Evolutionary conservation across 2,888 invertebrate genomes (phyloP), one percentile per base, ranked within the genome.

Genomic region (Rotaria socialis): DNA sequence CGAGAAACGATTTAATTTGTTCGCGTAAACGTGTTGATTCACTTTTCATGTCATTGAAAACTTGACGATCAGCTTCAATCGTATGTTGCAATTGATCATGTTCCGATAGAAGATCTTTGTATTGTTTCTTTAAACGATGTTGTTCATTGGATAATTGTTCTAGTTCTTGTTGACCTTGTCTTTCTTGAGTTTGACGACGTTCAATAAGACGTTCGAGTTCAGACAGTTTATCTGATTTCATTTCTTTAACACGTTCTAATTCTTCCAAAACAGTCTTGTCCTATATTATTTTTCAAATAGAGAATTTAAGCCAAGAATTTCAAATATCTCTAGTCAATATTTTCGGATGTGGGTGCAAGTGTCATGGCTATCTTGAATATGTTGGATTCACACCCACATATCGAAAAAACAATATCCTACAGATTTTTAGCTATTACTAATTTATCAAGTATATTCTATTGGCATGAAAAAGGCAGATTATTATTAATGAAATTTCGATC

Each of bases 181-280:
- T 47, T 47, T 80, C 75, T 80, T 80, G 75, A 24, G 47, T 24
- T 47, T 47, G 47, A 24, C 47, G 41, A 22, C 75, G 75, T 47
- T 80, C 75, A 47, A 47, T 47, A 6, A 41, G 22, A 43, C 43
- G 75, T 80, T 80, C 75, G 47, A 41, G 47, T 43, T 80, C 75
- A 80, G 41, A 24, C 47, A 80, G 10, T 80, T 80, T 80, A 80
- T 80, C 75, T 0, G 47, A 43, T 80, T 80, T 80, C 8, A 80
- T 7, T 80, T 80, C 75, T 80, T 80, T 80, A 10, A 80, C 75
- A 24, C 47, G 41, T 80, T 80, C 75, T 24, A 80, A n/a, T 80
- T 80, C 75, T 80, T 80, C 75, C 47, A 80, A 80, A 41, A 80
- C 75, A 22, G 43, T 41, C 24, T 80, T 80, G 27, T 80, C 47